Evolutionary conservation across 2,888 invertebrate species (phyloP).

Genomic region (Geophilus truncorum): DNA sequence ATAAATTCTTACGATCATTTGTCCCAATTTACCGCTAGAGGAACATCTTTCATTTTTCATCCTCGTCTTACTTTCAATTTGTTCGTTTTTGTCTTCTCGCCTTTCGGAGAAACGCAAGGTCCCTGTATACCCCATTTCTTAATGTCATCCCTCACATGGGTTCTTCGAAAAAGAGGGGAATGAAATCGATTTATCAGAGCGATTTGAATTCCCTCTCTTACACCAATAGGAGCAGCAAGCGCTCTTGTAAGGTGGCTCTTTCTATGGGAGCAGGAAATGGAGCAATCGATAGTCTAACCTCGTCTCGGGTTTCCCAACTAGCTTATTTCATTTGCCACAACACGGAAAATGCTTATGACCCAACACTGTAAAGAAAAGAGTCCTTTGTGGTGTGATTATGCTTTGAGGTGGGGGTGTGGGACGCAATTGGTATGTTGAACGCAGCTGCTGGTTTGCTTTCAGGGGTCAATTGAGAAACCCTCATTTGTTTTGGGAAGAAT

Average conservation of each 20-base stretch:
- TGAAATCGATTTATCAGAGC: constrained; percentile 3
- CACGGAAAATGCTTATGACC: constrained; percentile 25
- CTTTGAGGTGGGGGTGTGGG: neutral
- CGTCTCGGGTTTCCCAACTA: constrained; percentile 22
- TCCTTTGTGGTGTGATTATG: constrained; percentile 8
- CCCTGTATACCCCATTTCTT: neutral
- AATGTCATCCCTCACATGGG: neutral
- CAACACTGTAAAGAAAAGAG: neutral
- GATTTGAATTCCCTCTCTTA: constrained; percentile 15
- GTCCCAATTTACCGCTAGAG: neutral
- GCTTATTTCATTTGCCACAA: constrained; percentile 27
- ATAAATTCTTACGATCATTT: constrained; percentile 21
- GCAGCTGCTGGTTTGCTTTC: constrained; percentile 17
- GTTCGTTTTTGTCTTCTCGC: neutral
- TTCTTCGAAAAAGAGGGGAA: neutral
- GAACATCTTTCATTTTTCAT: neutral
- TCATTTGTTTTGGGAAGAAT: constrained; percentile 8
- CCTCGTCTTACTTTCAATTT: constrained; percentile 1
- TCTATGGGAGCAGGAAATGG: constrained; percentile 25
- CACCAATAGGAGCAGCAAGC: neutral
- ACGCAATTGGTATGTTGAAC: constrained; percentile 3
- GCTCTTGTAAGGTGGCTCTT: constrained; percentile 18
- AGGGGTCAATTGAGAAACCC: constrained; percentile 17
- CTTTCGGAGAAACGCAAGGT: neutral
- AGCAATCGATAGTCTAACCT: constrained; percentile 27